Conservation (phyloP, 2,888 invertebrate genomes). For the Metopia argyrocephala region DNA sequence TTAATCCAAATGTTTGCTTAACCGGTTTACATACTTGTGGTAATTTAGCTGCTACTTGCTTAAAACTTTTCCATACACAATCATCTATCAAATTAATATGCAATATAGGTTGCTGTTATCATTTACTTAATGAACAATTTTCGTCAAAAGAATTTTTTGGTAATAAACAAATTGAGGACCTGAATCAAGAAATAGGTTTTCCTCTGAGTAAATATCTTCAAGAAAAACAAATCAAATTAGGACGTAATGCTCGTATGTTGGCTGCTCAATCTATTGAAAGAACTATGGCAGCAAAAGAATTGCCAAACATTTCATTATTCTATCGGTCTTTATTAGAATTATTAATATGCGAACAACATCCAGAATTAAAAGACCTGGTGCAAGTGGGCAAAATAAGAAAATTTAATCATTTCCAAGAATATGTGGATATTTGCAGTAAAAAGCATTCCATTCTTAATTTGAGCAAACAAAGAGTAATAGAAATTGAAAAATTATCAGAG, state of each 20-base stretch:
- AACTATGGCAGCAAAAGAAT: conserved; percentile 80
- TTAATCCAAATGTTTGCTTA: conserved; percentile 79
- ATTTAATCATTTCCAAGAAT: conserved; percentile 83
- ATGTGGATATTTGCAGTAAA: conserved; percentile 84
- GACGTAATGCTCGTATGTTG: conserved; percentile 90
- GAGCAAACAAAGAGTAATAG: conserved; percentile 64
- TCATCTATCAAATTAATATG: conserved; percentile 82
- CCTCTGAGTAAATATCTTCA: conserved; percentile 84
- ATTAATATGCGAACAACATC: conserved; percentile 78
- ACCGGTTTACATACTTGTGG: conserved; percentile 95
- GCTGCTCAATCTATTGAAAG: conserved; percentile 91
- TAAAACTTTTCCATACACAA: conserved; percentile 84
- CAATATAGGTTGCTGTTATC: conserved; percentile 94
- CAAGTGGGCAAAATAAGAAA: conserved; percentile 84
- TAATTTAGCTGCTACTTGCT: conserved; percentile 85
- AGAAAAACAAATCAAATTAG: conserved; percentile 80
- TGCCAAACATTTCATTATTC: conserved; percentile 83
- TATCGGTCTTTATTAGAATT: conserved; percentile 89
- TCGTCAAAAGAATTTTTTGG: conserved; percentile 74
- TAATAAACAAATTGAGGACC: conserved; percentile 70
- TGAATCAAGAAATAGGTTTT: conserved; percentile 80
- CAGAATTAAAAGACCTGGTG: conserved; percentile 77
- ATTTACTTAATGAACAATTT: conserved; percentile 84
- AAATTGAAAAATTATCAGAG: conserved; percentile 78
- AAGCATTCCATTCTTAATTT: conserved; percentile 68